Base-by-base conservation (phyloP, 1,140 invertebrate species). In the Orchestia grillus region DNA sequence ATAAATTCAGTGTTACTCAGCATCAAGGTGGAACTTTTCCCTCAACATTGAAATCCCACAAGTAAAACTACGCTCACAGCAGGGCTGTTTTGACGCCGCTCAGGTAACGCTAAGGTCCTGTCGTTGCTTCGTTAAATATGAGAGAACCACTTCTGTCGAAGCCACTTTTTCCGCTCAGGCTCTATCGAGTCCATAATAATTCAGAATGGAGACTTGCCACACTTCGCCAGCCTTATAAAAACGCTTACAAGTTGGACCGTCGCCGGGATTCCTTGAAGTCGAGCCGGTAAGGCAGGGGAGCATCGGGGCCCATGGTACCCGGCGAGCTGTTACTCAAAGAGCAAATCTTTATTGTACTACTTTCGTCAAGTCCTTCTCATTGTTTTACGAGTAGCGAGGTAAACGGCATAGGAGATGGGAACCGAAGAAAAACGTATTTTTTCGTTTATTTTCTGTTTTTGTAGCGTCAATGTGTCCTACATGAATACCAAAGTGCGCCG, bases 121-220 rank as follows among this genome's bases (percentile, higher is more conserved):
- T 40, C 92, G 44, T 47, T n/a, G 92, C 92, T 40, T 94, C 16
- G 44, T 94, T 94, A 94, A 94, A 94, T 94, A 94, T 94, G 92
- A 91, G 44, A n/a, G 92, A 94, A 94, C 44, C 92, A 94, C 92
- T 94, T 94, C 92, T 94, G 47, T 94, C 92, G 44, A 45, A 45
- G 41, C 92, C 92, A 47, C 92, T 94, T 94, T 94, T 94, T 94
- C 43, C 40, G 6, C 92, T 91, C 92, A 45, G 92, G 41, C 92
- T 94, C 44, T 94, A 94, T 94, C 92, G 92, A 45, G 92, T 45
- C 43, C 43, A 94, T 94, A 94, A 94, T 94, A 94, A 94, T 94
- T 94, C 92, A 94, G 40, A 44, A 40, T 47, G 44, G 43, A 19
- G 92, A 94, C 43, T 40, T 90, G 88, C 92, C 92, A 94, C 92